Evolutionary conservation across 2,797 vertebrate genomes (phyloP).

Genomic region (Poecile montanus): DNA sequence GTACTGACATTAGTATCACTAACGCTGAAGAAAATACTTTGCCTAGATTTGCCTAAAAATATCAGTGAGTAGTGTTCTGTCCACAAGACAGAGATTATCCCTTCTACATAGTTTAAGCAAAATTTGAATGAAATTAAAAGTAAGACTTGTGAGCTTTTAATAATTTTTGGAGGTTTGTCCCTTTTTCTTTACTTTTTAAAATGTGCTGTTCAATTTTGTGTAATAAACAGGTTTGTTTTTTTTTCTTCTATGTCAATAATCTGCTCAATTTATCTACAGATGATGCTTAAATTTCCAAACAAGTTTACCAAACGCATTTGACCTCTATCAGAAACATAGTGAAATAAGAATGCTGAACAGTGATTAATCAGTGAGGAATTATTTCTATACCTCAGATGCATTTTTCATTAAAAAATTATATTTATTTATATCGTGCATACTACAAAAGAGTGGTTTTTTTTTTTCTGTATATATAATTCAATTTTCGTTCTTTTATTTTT

Average conservation of each 20-base stretch:
- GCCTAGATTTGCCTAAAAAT: background rate
- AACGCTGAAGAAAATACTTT: background rate
- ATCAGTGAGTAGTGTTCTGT: background rate
- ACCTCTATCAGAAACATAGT: slow-evolving; percentile 55
- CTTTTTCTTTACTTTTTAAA: background rate
- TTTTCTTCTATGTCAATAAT: slow-evolving; percentile 13
- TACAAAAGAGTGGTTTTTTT: slow-evolving; percentile 25
- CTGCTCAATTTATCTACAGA: slow-evolving; percentile 45
- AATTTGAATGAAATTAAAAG: background rate
- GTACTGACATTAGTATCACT: background rate
- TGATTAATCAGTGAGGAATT: slow-evolving; percentile 57
- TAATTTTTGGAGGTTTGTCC: background rate
- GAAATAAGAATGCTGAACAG: slow-evolving; percentile 60
- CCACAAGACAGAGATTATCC: background rate
- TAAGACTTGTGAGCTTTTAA: background rate
- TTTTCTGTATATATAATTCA: slow-evolving; percentile 23
- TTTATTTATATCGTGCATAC: slow-evolving; percentile 64
- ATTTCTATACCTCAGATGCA: slow-evolving; percentile 64
- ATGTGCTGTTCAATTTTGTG: slow-evolving; percentile 2
- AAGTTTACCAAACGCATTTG: slow-evolving; percentile 55
- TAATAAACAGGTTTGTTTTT: background rate
- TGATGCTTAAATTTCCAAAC: slow-evolving; percentile 46
- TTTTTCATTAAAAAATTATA: slow-evolving; percentile 65
- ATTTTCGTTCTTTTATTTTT: slow-evolving; percentile 9
- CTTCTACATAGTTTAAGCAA: background rate